Conservation (phyloP, 92 coral and sea anemone species). For the Zoanthus sociatus region DNA sequence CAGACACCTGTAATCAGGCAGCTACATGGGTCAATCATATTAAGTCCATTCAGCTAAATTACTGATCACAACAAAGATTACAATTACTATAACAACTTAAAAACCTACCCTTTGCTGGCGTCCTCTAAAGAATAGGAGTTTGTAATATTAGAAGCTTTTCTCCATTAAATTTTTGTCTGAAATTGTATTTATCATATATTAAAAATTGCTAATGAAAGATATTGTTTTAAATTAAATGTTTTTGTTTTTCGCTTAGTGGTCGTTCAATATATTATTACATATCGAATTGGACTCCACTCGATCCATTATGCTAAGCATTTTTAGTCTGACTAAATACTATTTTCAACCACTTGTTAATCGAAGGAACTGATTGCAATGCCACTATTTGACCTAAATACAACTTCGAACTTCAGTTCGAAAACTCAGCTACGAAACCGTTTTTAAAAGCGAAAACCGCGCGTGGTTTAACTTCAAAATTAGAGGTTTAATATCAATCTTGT, state of each 20-base stretch:
- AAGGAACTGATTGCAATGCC: not conserved
- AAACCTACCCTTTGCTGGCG: constrained; percentile 6
- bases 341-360: not conserved
- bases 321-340: not conserved
- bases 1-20: constrained; percentile 22
- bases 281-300: constrained; percentile 1
- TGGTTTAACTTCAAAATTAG: no score
- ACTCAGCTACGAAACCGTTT: no score
- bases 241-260: not conserved
- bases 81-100: constrained; percentile 10
- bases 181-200: not conserved
- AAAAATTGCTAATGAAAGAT: not conserved
- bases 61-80: constrained; percentile 20
- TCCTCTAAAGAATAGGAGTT: not conserved
- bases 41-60: constrained; percentile 4
- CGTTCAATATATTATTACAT: not conserved
- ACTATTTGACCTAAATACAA: not conserved
- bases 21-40: not conserved
- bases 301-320: not conserved
- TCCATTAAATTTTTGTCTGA: not conserved
- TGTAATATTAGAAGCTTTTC: not conserved
- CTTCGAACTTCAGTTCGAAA: not conserved
- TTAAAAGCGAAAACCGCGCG: no score
- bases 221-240: not conserved
- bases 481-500: no score